phyloP scores from a whole-genome alignment of 1,140 invertebrate species.

The Drosophila nikananu region DNA sequence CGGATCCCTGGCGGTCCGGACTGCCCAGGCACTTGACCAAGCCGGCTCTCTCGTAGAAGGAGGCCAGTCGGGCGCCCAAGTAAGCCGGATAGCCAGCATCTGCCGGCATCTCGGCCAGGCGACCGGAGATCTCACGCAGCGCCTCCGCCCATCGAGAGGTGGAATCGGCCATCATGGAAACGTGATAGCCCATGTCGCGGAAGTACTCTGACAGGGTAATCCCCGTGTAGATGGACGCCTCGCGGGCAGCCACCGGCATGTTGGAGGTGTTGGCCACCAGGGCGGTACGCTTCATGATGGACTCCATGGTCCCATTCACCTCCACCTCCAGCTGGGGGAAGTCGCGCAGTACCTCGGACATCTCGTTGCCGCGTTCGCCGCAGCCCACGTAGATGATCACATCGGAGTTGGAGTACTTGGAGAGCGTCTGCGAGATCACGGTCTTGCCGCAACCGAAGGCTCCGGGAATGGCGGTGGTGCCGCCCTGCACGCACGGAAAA shows the following conservation, averaged over 20 bases:
- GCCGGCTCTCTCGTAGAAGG: slow-evolving; percentile 99
- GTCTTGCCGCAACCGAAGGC: slow-evolving; percentile 90
- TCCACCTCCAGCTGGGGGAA: slow-evolving; percentile 99
- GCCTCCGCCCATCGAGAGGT: slow-evolving; percentile 99
- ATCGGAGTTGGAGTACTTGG: slow-evolving; percentile 99
- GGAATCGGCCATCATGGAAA: slow-evolving; percentile 99
- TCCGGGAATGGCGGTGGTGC: slow-evolving; percentile 99
- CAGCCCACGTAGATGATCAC: slow-evolving; percentile 99
- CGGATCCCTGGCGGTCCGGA: slow-evolving; percentile 98
- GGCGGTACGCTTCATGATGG: slow-evolving; percentile 99
- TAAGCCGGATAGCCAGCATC: slow-evolving; percentile 99
- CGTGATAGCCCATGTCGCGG: slow-evolving; percentile 99
- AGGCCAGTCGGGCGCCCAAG: slow-evolving; percentile 97
- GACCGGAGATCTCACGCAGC: slow-evolving; percentile 99
- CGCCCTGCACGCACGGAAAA: slow-evolving; percentile 99
- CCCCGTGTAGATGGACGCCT: slow-evolving; percentile 99
- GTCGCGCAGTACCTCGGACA: slow-evolving; percentile 97
- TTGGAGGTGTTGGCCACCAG: slow-evolving; percentile 99
- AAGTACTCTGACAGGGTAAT: slow-evolving; percentile 99
- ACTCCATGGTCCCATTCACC: slow-evolving; percentile 97
- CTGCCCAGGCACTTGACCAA: slow-evolving; percentile 99
- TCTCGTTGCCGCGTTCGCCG: slow-evolving; percentile 96
- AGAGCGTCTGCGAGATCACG: slow-evolving; percentile 92
- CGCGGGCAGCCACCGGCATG: slow-evolving; percentile 99
- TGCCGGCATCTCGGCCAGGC: slow-evolving; percentile 99